Evolutionary conservation across 2,888 invertebrate species (phyloP), one percentile per base, ranked within the genome.

Genomic region (Hypsopygia costalis): DNA sequence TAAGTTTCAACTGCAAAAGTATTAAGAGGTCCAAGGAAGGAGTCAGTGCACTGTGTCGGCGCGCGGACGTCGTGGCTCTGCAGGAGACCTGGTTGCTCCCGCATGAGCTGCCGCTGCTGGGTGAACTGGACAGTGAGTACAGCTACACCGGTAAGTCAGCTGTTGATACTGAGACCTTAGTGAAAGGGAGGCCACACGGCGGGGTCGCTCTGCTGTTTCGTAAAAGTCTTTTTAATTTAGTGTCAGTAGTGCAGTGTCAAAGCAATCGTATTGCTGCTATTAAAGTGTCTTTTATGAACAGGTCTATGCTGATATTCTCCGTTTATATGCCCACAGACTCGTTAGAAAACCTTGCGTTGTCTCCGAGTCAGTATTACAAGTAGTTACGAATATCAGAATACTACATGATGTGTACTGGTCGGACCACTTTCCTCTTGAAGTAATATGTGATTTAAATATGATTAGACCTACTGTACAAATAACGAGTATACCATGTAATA

Each of bases 31-130:
- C 41, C 0, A 27, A 41, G 6, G 41, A 41, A 3, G 30, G 41
- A 12, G 25, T 47, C n/a, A 32, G 43, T 20, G 6, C 27, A 29
- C 11, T 46, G n/a, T 46, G 49, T 32, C 29, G 35, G 9, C 11
- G 5, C 8, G 38, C 44, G 0, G 44, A 47, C 12, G 11, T 53
- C 0, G 16, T 51, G 0, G 47, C 47, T 8, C 35, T 51, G 1
- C 47, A 53, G 28, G 48, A 54, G 27, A 47, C 45, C 0, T 50
- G 48, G 52, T 43, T 52, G 5, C 33, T 44, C 28, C 46, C 41
- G 5, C 40, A 47, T 11, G 41, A 44, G 16, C 31, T 47, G 9
- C 34, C 34, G 0, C 37, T 35, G 2, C 33, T 48, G n/a, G 39
- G 45, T 11, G 33, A 28, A 1, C 42, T 51, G 8, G 36, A 46